Evolutionary conservation across 30 jellyfish, hydroid and myxozoan genomes (phyloP).

Genomic region (Chironex yamaguchii): DNA sequence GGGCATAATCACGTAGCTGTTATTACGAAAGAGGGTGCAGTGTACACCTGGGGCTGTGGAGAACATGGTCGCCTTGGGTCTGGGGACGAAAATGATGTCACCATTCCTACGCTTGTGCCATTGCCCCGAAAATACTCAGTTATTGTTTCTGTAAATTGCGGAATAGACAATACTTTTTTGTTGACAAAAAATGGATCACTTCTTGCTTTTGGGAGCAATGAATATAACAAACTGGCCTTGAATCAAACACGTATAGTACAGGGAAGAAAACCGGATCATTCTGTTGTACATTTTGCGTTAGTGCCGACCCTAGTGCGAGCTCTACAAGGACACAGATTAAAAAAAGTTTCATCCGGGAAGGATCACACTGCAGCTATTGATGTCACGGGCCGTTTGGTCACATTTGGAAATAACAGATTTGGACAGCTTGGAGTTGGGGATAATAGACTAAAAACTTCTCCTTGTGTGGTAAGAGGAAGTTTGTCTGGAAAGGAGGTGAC

Average conservation of each 20-base stretch:
- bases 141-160: conserved; percentile 67
- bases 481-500: conserved; percentile 78
- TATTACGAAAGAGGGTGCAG: conserved; percentile 68
- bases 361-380: conserved; percentile 91
- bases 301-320: conserved; percentile 87
- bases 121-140: conserved; percentile 68
- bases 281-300: conserved; percentile 62
- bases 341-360: conserved; percentile 82
- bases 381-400: conserved; percentile 83
- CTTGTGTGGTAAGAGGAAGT: conserved; percentile 81
- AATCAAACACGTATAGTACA: conserved; percentile 74
- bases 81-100: conserved; percentile 74
- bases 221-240: conserved; percentile 80
- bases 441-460: conserved; percentile 71
- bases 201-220: conserved; percentile 91
- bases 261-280: background rate
- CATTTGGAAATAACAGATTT: conserved; percentile 85
- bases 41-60: conserved; percentile 96
- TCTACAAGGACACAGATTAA: conserved; percentile 67
- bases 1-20: conserved; percentile 96
- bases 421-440: conserved; percentile 97
- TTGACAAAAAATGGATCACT: conserved; percentile 66
- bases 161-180: conserved; percentile 88
- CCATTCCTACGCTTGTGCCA: conserved; percentile 69
- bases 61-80: conserved; percentile 93